Evolutionary conservation across 1,140 invertebrate species (phyloP).

Genomic region (Potamilus streckersoni): DNA sequence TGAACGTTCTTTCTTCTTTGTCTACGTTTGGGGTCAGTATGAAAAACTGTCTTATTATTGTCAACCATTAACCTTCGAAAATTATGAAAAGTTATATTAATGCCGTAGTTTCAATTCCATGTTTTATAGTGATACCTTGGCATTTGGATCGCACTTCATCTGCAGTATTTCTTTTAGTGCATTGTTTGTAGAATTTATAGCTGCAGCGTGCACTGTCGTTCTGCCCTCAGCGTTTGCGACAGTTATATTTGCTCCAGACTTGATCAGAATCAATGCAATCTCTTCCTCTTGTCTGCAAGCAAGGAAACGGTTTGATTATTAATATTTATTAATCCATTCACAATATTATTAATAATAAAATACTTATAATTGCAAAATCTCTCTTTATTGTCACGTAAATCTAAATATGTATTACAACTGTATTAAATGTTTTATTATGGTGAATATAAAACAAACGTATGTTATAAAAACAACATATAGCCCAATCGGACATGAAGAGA

Average conservation of each 20-base stretch:
- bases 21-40: background rate
- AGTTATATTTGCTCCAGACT: constrained; percentile 37
- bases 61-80: too few species aligned
- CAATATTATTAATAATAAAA: too few species aligned
- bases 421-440: too few species aligned
- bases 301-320: background rate
- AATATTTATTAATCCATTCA: background rate
- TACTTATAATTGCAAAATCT: too few species aligned
- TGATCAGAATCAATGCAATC: constrained; percentile 32
- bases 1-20: background rate
- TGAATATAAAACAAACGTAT: too few species aligned
- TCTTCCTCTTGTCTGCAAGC: constrained; percentile 43
- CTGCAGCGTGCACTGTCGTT: constrained; percentile 39
- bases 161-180: constrained; percentile 28
- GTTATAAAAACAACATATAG: too few species aligned
- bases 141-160: constrained; percentile 34
- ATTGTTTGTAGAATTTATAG: constrained; percentile 19
- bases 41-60: background rate
- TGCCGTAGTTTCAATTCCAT: background rate
- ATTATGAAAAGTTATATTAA: background rate
- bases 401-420: too few species aligned
- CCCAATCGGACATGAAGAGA: too few species aligned
- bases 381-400: too few species aligned
- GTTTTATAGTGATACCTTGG: constrained; percentile 27
- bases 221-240: constrained; percentile 14